A percentile compares a stretch with the other conserved stretches of the same genome.
Evolutionary conservation across 2,888 invertebrate species (phyloP).

Genomic region (Byasa hedistus): DNA sequence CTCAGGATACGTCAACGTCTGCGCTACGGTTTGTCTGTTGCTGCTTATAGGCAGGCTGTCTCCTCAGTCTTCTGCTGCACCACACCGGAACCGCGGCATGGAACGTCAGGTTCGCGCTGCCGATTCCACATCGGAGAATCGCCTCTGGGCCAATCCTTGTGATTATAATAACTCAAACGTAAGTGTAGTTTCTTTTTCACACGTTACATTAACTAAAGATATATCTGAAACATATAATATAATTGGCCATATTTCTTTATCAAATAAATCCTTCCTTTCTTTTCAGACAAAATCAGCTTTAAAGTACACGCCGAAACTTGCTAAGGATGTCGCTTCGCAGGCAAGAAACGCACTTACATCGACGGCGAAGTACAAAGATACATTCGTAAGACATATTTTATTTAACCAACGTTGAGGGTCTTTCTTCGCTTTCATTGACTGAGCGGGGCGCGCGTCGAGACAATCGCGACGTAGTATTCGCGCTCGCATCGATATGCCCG

Average conservation of each 20-base stretch:
- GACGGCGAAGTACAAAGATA: slow-evolving; percentile 59
- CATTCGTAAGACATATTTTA: slow-evolving; percentile 62
- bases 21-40: slow-evolving; percentile 70
- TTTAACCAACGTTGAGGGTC: slow-evolving; percentile 36
- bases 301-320: slow-evolving; percentile 49
- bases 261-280: slow-evolving; percentile 33
- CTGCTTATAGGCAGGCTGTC: slow-evolving; percentile 65
- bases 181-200: slow-evolving; percentile 30
- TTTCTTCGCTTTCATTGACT: slow-evolving; percentile 69
- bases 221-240: not conserved
- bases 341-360: slow-evolving; percentile 52
- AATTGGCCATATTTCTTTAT: not conserved
- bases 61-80: slow-evolving; percentile 66
- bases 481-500: slow-evolving; percentile 70
- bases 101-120: slow-evolving; percentile 52
- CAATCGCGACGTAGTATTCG: slow-evolving; percentile 59
- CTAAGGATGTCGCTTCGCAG: slow-evolving; percentile 52
- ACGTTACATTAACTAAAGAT: not conserved
- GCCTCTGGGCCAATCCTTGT: slow-evolving; percentile 68
- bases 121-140: slow-evolving; percentile 48
- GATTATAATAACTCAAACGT: slow-evolving; percentile 49
- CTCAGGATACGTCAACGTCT: slow-evolving; percentile 75
- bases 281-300: slow-evolving; percentile 56
- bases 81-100: slow-evolving; percentile 55
- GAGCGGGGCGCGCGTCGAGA: slow-evolving; percentile 45